Evolutionary conservation across 2,113 vertebrate genomes (phyloP).

Genomic region (Phasianus colchicus): DNA sequence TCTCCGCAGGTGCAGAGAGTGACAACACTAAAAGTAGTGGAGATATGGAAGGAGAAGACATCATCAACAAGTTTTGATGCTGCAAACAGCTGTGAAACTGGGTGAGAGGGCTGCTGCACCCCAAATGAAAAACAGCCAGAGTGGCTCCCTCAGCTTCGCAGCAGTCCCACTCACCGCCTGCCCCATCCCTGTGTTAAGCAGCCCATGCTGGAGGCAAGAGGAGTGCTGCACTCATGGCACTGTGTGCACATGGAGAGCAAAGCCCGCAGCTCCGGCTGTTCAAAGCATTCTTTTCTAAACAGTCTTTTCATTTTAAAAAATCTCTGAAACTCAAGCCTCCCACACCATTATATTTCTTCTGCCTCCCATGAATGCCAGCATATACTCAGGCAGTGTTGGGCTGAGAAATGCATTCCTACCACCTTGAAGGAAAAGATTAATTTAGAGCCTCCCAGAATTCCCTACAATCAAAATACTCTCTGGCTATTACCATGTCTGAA

Average conservation of each 20-base stretch:
- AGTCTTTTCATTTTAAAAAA: not conserved
- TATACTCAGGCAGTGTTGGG: not conserved
- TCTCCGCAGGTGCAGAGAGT: not conserved
- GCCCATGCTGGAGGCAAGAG: not conserved
- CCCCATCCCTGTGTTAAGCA: not conserved
- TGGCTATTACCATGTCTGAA: constrained; percentile 14
- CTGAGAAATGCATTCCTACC: not conserved
- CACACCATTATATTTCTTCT: not conserved
- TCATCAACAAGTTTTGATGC: not conserved
- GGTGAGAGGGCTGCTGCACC: rapidly evolving
- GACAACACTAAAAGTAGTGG: not conserved
- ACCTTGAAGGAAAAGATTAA: constrained; percentile 29
- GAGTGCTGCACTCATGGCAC: not conserved
- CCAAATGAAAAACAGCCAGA: not conserved
- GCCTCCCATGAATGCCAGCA: not conserved
- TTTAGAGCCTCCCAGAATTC: constrained; percentile 36
- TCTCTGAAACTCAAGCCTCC: not conserved
- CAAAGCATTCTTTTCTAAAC: not conserved
- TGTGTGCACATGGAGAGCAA: rapidly evolving
- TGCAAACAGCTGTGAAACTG: not conserved
- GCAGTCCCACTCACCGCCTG: not conserved
- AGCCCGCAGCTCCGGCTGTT: not conserved
- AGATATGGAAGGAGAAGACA: not conserved
- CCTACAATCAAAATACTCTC: constrained; percentile 35
- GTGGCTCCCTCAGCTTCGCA: not conserved